Percentiles rank a stretch among this genome's conserved stretches.
Conservation (phyloP, 2,888 invertebrate genomes). For the Agonopterix arenella region DNA sequence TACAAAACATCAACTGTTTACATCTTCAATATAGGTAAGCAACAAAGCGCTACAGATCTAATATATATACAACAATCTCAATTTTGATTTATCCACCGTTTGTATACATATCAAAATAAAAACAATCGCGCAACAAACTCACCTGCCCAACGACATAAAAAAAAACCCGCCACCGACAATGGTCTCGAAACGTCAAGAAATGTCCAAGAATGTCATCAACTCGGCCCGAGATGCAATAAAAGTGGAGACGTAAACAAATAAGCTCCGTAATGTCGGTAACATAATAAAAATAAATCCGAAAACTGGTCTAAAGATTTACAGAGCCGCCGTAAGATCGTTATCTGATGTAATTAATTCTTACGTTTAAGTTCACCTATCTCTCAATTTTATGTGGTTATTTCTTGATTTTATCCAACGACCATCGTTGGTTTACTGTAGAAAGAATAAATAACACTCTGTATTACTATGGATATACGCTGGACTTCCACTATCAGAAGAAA, state of each 20-base stretch:
- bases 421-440: too few relatives aligned
- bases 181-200: conserved; percentile 10
- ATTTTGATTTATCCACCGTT: too few relatives aligned
- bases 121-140: too few relatives aligned
- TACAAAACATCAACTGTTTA: too few relatives aligned
- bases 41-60: too few relatives aligned
- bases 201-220: conserved; percentile 16
- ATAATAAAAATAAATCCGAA: conserved; percentile 18
- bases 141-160: neutral
- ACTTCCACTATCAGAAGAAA: too few relatives aligned
- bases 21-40: too few relatives aligned
- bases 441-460: too few relatives aligned
- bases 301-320: conserved; percentile 28
- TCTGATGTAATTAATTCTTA: conserved; percentile 28
- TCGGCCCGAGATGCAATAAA: conserved; percentile 19
- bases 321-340: conserved; percentile 26
- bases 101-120: too few relatives aligned
- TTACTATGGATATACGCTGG: too few relatives aligned
- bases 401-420: too few relatives aligned
- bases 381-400: conserved; percentile 18
- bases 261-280: conserved; percentile 8
- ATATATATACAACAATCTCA: too few relatives aligned
- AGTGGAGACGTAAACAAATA: conserved; percentile 14
- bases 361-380: conserved; percentile 20
- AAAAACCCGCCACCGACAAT: conserved; percentile 16